phyloP scores from a whole-genome alignment of 2,797 vertebrate genomes.

The Danio kyathit region DNA sequence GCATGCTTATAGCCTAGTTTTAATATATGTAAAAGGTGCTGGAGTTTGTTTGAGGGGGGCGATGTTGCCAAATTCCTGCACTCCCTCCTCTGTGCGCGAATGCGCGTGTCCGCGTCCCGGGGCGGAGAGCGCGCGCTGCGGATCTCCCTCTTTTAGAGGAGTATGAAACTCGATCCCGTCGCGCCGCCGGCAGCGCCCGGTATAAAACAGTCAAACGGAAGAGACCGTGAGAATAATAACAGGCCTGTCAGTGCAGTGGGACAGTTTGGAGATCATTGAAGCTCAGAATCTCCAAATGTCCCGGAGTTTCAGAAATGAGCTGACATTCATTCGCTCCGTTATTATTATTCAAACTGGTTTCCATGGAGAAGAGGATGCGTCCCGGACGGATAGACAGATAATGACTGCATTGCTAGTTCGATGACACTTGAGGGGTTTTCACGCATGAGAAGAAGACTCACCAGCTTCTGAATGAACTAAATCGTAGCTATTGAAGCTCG shows the following conservation, averaged over 20 bases:
- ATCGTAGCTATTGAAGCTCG: neutral
- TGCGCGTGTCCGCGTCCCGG: slow-evolving; percentile 21
- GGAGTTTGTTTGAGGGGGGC: slow-evolving; percentile 2
- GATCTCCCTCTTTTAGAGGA: slow-evolving; percentile 72
- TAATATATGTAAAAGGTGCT: neutral
- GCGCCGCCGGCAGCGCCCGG: slow-evolving; percentile 51
- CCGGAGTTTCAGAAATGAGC: slow-evolving; percentile 67
- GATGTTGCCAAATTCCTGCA: neutral
- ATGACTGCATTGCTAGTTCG: slow-evolving; percentile 65
- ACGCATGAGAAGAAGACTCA: slow-evolving; percentile 46
- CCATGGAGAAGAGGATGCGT: slow-evolving; percentile 48
- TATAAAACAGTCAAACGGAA: slow-evolving; percentile 50
- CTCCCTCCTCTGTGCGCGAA: neutral
- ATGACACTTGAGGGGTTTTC: slow-evolving; percentile 38
- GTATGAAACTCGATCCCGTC: slow-evolving; percentile 76
- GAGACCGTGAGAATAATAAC: slow-evolving; percentile 22
- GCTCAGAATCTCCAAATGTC: slow-evolving; percentile 68
- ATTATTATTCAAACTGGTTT: slow-evolving; percentile 15
- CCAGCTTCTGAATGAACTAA: slow-evolving; percentile 57
- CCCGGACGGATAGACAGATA: slow-evolving; percentile 58
- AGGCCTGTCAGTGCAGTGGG: slow-evolving; percentile 18
- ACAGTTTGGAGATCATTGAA: slow-evolving; percentile 50
- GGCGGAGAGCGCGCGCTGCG: slow-evolving; percentile 36
- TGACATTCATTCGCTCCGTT: slow-evolving; percentile 67
- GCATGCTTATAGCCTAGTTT: too few relatives aligned